Conservation (phyloP, 2,113 vertebrate species). For the Bubalus kerabau region DNA sequence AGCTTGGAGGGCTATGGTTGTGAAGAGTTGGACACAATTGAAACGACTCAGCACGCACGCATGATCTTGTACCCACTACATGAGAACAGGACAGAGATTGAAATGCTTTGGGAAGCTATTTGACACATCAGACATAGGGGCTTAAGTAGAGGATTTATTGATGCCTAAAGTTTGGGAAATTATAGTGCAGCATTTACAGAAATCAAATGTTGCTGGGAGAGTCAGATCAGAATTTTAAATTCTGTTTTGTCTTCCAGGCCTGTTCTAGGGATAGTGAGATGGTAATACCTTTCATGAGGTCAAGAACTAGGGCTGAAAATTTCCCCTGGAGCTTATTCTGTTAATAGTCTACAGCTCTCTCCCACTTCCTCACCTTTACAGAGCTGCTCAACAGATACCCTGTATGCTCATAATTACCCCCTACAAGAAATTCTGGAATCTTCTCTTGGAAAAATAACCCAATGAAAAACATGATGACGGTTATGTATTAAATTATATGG, state of each 20-base stretch:
- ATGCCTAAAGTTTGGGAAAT: not conserved
- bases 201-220: not conserved
- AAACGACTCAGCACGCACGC: not conserved
- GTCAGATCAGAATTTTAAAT: not conserved
- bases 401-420: not conserved
- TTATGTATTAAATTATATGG: not conserved
- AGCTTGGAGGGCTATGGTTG: not conserved
- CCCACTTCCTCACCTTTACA: not conserved
- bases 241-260: not conserved
- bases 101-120: not conserved
- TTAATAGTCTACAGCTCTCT: not conserved
- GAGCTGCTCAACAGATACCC: not conserved
- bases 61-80: not conserved
- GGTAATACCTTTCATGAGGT: not conserved
- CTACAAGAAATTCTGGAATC: not conserved
- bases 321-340: not conserved
- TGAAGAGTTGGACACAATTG: not conserved
- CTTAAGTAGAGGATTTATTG: not conserved
- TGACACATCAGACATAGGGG: not conserved
- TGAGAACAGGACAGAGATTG: not conserved
- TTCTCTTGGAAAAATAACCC: not conserved
- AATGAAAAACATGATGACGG: not conserved
- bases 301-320: not conserved
- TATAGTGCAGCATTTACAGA: not conserved
- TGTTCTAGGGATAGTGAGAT: not conserved